Evolutionary conservation across 2,888 invertebrate species (phyloP).

Genomic region (Apomyelois bistriatella): DNA sequence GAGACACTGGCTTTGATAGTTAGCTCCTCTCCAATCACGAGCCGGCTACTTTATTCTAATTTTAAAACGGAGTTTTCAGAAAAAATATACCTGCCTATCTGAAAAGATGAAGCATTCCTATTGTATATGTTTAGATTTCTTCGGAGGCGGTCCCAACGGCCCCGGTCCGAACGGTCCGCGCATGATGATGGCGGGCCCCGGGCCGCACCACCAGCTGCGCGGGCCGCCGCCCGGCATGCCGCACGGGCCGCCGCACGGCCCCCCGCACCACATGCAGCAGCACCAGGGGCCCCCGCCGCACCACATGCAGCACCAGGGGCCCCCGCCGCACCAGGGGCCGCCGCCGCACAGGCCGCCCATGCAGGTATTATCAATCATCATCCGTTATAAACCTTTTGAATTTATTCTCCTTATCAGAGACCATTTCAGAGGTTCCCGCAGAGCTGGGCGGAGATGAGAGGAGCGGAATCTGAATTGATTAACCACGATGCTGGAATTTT

Average conservation of each 20-base stretch:
- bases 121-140: constrained; percentile 58
- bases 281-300: constrained; percentile 71
- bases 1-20: too few species aligned
- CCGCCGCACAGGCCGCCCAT: constrained; percentile 81
- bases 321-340: constrained; percentile 78
- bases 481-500: too few species aligned
- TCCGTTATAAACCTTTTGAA: too few species aligned
- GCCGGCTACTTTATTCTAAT: too few species aligned
- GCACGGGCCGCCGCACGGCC: constrained; percentile 52
- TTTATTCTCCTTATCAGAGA: too few species aligned
- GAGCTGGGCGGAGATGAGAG: too few species aligned
- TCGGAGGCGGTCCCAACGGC: constrained; percentile 69
- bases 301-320: constrained; percentile 68
- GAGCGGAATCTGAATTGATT: too few species aligned
- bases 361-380: constrained; percentile 58
- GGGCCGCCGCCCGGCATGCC: constrained; percentile 69
- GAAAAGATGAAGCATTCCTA: too few species aligned
- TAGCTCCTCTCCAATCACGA: too few species aligned
- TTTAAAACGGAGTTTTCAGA: too few species aligned
- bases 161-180: constrained; percentile 71
- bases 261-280: constrained; percentile 62
- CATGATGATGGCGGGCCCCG: constrained; percentile 61
- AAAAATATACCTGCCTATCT: too few species aligned
- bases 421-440: too few species aligned
- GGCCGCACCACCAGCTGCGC: constrained; percentile 62